A percentile compares a stretch with the other conserved stretches of the same genome.
phyloP scores from a whole-genome alignment of 2,797 vertebrate species.

The Astyanax mexicanus region DNA sequence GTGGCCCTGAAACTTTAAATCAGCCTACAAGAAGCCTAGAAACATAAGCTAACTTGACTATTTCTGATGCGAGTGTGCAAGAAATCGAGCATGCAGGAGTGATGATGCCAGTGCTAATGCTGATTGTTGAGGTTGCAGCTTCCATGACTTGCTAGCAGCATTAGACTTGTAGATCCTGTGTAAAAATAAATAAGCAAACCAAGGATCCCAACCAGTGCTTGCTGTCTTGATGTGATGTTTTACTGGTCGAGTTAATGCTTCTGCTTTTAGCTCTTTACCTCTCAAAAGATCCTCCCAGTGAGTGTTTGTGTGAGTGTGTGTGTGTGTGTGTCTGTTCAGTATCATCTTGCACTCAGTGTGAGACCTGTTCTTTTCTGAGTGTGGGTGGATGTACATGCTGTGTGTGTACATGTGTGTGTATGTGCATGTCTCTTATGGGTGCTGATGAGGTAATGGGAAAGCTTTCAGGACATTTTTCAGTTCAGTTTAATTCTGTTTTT shows the following conservation, averaged over 20 bases:
- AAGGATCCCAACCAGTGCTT: neutral
- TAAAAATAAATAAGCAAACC: too few species aligned
- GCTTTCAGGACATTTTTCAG: constrained; percentile 78
- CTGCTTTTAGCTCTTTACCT: neutral
- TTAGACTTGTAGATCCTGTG: too few species aligned
- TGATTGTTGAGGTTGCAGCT: too few species aligned
- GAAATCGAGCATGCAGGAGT: too few species aligned
- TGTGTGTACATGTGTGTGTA: constrained; percentile 80
- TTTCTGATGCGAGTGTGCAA: too few species aligned
- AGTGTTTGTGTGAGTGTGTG: too few species aligned
- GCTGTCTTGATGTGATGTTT: neutral
- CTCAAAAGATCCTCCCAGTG: neutral
- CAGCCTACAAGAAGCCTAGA: too few species aligned
- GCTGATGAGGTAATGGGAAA: constrained; percentile 81
- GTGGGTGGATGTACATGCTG: constrained; percentile 90
- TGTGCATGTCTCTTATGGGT: constrained; percentile 74
- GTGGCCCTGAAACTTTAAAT: too few species aligned
- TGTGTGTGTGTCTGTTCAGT: constrained; percentile 77
- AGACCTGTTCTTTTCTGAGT: constrained; percentile 86
- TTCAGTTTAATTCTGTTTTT: neutral
- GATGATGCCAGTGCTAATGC: too few species aligned
- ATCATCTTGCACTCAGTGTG: constrained; percentile 84
- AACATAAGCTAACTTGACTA: too few species aligned
- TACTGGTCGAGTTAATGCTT: neutral
- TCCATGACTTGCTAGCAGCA: too few species aligned